Evolutionary conservation across 2,888 invertebrate species (phyloP).

Genomic region (Rutpela maculata): DNA sequence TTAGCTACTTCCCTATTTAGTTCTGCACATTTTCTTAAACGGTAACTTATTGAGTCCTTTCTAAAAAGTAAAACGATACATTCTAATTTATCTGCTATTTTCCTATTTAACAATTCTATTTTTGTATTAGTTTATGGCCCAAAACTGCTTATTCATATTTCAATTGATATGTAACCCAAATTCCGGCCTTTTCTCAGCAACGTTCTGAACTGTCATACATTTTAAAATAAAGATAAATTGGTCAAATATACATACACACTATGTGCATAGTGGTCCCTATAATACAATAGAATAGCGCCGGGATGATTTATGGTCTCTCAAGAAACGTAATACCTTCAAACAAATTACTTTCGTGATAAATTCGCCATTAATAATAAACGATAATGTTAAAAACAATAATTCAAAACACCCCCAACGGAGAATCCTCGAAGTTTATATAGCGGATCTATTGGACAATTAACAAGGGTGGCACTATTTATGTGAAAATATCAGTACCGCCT

Average conservation of each 20-base stretch:
- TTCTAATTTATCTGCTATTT: no score
- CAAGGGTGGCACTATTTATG: conserved; percentile 14
- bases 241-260: conserved; percentile 26
- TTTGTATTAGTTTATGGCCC: not conserved
- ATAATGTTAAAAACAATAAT: conserved; percentile 28
- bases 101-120: not conserved
- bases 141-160: not conserved
- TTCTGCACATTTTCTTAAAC: no score
- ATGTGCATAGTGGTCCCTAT: conserved; percentile 11
- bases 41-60: no score
- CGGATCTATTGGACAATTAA: not conserved
- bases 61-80: no score
- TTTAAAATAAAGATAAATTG: conserved; percentile 36
- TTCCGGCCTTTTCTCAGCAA: not conserved
- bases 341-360: conserved; percentile 31
- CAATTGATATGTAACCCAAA: conserved; percentile 1
- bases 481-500: not conserved
- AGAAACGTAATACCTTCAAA: conserved; percentile 21
- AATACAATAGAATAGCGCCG: conserved; percentile 12
- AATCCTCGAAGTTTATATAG: not conserved
- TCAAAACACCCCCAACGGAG: conserved; percentile 12
- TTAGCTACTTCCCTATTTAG: no score
- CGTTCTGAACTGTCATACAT: conserved; percentile 19
- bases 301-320: conserved; percentile 29
- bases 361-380: conserved; percentile 18